phyloP scores from a whole-genome alignment of 2,113 vertebrate genomes.

The Phyllostomus hastatus region DNA sequence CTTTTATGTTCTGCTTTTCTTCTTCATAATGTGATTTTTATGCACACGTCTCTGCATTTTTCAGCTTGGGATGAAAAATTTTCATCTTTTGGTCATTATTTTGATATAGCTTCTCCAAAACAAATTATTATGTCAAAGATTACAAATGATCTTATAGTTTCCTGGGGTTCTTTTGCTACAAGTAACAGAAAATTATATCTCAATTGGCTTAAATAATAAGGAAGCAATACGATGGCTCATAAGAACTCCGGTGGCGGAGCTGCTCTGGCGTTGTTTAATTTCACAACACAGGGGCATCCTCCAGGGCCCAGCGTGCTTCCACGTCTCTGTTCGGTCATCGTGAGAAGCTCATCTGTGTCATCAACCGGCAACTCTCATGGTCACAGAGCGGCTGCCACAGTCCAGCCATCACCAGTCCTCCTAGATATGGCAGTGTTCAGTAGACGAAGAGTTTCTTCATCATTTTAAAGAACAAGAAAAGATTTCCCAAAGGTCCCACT shows the following conservation, averaged over 20 bases:
- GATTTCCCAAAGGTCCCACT: not conserved
- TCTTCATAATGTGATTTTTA: conserved; percentile 1
- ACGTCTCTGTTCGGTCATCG: not conserved
- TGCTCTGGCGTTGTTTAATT: not conserved
- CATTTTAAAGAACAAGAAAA: not conserved
- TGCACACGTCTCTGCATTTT: not conserved
- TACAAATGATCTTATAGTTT: not conserved
- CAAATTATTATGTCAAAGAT: conserved; percentile 4
- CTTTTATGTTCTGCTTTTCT: not conserved
- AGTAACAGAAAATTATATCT: not conserved
- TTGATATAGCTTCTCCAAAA: not conserved
- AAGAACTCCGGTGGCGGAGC: not conserved
- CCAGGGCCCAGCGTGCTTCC: not conserved
- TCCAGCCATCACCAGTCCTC: not conserved
- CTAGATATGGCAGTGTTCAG: not conserved
- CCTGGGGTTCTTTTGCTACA: not conserved
- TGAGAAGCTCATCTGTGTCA: not conserved
- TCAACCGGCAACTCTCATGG: not conserved
- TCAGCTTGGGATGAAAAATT: not conserved
- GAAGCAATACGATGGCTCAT: not conserved
- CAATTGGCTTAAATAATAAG: not conserved
- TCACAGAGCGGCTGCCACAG: not conserved
- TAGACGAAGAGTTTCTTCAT: not conserved
- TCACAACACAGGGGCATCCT: not conserved
- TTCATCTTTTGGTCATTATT: not conserved